Base-by-base conservation (phyloP, 2,797 vertebrate species). In the Tauraco hartlaubi region DNA sequence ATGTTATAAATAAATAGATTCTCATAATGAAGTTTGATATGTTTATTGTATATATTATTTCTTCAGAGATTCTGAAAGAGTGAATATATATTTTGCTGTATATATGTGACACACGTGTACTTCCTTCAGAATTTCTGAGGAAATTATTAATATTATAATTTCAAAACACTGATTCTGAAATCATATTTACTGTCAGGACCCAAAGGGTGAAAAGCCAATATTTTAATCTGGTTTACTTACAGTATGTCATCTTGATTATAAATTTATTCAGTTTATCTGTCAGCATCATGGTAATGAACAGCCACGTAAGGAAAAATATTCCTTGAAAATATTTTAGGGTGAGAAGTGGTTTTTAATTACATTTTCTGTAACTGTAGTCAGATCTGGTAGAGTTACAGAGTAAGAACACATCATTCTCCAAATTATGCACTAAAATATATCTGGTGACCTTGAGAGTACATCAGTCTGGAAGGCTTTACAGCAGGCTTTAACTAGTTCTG, bases 401-500 rank as follows among this genome's bases (percentile, higher is more conserved):
- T 88, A 89, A 93, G 91, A 96, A 90, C 79, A 94, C 37, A 92
- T 96, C 91, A 62, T 73, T 95, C 80, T 93, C 82, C 88, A 90
- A 96, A 96, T 97, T 96, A 95, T 97, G 49, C 89, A 86, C 68
- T 12, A 5, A 92, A 90, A 90, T 93, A 49, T 73, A 88, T 91
- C 85, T 95, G 84, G 96, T 97, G 97, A 98, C 98, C 97, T 98
- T 98, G 97, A 96, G 91, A 97, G 82, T 96, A 63, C 96, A 96
- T 97, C 89, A 91, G 33, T 88, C 92, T 94, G 88, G 92, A 96
- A 96, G 51, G 79, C 51, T 98, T 98, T 97, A 97, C 44, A 95
- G 89, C 81, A 54, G 23, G 48, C 84, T 96, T 96, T 96, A 96
- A 96, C 95, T 89, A 96, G 90, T 87, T 77, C 83, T 95, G 52